Base-by-base conservation (phyloP, 2,797 vertebrate genomes). In the Pteronotus mesoamericanus region DNA sequence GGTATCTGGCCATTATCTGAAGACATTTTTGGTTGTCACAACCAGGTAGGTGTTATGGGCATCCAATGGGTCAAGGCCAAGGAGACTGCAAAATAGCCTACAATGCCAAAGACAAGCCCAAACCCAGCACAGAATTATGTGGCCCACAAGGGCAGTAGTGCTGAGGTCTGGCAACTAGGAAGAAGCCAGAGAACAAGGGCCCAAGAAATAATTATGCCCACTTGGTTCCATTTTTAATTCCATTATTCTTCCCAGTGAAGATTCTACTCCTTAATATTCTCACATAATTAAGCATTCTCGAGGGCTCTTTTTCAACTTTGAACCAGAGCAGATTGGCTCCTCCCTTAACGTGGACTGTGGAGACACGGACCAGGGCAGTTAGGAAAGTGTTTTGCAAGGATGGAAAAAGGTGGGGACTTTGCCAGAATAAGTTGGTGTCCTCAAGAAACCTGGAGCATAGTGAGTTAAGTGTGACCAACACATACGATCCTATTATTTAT, bases 151-250 rank as follows among this genome's bases (percentile, higher is more conserved):
- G 2, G 75, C 75, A 77, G 4, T 19, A 39, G 11, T 68, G 15
- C n/a, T 64, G 7, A 91, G 34, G 26, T n/a, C 4, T 16, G 61
- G 22, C 88, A 83, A 64, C 5, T 29, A 6, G n/a, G 19, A 19
- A 71, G 15, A 79, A 53, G 89, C 18, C 32, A 89, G 95, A 92
- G 46, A 83, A 83, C 26, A 93, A 95, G 89, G 18, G 48, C 26
- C 8, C 61, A 69, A 57, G 39, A 80, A 89, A 86, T 19, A 89
- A 83, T 39, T 57, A 68, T 51, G 86, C 34, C 21, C 9, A 39
- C 57, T 61, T 6, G 51, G 24, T 64, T 72, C 9, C 18, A 37
- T 18, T 87, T 69, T 74, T 75, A 79, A 74, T n/a, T 21, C 1
- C 29, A 69, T 37, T 69, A 15, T 55, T 79, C 34, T 84, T 85